These are phyloP conservation scores for Bos indicus DNA, from an alignment of 2,113 vertebrate genomes.

Conservation along the genomic window DNA sequence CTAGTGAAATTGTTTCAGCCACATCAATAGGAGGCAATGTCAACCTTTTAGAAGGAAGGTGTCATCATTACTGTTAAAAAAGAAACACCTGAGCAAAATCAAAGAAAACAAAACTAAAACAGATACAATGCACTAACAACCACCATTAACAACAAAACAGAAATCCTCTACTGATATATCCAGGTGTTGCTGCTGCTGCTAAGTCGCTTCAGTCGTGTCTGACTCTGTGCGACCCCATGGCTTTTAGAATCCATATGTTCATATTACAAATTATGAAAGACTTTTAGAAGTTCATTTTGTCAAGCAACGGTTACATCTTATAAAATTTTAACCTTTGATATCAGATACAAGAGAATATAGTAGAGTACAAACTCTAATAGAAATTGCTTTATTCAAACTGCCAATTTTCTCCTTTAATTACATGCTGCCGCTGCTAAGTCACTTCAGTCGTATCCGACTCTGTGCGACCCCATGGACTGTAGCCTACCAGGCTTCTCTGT, in stretches of 20 bases:
- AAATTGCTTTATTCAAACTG: neutral
- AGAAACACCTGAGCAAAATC: neutral
- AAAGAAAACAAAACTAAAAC: neutral
- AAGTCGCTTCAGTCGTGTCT: no score
- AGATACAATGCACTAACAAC: neutral
- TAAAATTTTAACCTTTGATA: neutral
- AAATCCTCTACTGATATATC: neutral
- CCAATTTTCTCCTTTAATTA: neutral
- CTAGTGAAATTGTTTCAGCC: neutral
- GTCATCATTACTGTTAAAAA: neutral
- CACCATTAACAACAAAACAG: neutral
- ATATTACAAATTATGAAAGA: neutral
- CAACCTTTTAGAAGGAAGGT: neutral
- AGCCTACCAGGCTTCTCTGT: no score
- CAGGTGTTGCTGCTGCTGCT: neutral
- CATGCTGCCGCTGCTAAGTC: no score
- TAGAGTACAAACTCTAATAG: neutral
- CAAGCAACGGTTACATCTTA: neutral
- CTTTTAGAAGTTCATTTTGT: neutral
- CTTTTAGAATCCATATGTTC: neutral
- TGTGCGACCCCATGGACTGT: no score
- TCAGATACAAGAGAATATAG: neutral
- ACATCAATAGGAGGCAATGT: neutral
- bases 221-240: no score
- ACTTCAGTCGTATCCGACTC: rapidly evolving